Evolutionary conservation across 2,888 invertebrate species (phyloP).

Genomic region (Drosophila mulleri): DNA sequence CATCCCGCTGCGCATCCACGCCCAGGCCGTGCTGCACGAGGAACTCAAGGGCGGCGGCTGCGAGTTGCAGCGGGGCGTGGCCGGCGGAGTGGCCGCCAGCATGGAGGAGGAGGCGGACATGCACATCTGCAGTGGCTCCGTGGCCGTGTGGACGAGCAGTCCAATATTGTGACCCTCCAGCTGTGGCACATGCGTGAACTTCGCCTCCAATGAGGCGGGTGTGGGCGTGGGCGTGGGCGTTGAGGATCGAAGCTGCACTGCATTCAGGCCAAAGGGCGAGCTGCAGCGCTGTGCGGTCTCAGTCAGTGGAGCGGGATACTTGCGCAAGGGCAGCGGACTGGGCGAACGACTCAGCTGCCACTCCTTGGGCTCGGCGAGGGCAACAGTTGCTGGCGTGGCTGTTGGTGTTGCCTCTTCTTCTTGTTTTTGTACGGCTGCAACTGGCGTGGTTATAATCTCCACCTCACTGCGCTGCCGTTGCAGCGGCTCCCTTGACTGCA

Average conservation of each 20-base stretch:
- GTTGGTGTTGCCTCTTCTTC: conserved; percentile 37
- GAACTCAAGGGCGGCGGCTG: conserved; percentile 78
- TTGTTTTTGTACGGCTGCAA: conserved; percentile 1
- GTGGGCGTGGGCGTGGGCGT: conserved; percentile 13
- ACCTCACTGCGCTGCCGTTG: conserved; percentile 63
- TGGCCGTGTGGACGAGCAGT: conserved; percentile 70
- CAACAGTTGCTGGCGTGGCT: conserved; percentile 21
- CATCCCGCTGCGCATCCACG: conserved; percentile 4
- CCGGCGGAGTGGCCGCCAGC: conserved; percentile 62
- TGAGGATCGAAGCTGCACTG: conserved; percentile 40
- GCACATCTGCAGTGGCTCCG: conserved; percentile 54
- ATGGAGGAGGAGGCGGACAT: conserved; percentile 65
- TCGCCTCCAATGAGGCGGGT: conserved; percentile 36
- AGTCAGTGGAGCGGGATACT: conserved; percentile 75
- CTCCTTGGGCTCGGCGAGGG: conserved; percentile 18
- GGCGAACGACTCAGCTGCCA: conserved; percentile 62
- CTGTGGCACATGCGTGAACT: conserved; percentile 72
- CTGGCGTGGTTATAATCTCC: conserved; percentile 62
- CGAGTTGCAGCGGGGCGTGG: conserved; percentile 69
- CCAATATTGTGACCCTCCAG: conserved; percentile 82
- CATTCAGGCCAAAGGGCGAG: conserved; percentile 79
- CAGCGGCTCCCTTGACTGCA: conserved; percentile 23
- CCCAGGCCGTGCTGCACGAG: conserved; percentile 60
- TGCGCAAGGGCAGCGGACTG: conserved; percentile 58
- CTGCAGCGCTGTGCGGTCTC: conserved; percentile 72